phyloP scores from a whole-genome alignment of 2,797 vertebrate species.

The Paedocypris micromegethes region DNA sequence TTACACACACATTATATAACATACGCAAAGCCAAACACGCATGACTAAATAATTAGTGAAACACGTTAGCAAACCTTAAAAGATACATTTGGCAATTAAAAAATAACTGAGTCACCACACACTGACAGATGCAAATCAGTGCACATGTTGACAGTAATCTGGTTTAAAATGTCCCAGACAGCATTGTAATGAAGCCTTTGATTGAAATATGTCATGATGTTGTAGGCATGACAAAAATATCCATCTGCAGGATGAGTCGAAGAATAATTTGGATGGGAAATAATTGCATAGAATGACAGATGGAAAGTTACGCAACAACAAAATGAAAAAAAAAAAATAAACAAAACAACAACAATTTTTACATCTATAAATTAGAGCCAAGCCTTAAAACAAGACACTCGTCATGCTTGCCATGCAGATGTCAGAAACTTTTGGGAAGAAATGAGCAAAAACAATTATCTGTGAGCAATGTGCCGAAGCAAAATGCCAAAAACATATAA shows the following conservation, averaged over 20 bases:
- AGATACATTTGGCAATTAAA: background rate
- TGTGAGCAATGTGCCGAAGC: conserved; percentile 1
- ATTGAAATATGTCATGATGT: background rate
- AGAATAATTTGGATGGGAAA: conserved; percentile 16
- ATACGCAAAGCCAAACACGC: too few species aligned
- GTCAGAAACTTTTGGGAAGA: background rate
- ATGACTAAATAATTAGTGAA: too few species aligned
- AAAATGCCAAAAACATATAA: background rate
- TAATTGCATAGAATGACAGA: conserved; percentile 5
- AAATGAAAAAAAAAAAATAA: too few species aligned
- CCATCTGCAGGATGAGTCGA: background rate
- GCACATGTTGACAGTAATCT: background rate
- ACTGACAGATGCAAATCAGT: background rate
- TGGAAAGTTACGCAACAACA: conserved; percentile 8
- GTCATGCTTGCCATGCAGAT: background rate
- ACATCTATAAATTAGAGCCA: conserved; percentile 1
- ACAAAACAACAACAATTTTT: background rate
- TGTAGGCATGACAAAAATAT: conserved; percentile 10
- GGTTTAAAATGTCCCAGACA: background rate
- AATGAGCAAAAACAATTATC: background rate
- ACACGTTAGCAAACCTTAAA: too few species aligned
- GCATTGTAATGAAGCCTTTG: background rate
- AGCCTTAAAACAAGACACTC: background rate
- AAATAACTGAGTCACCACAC: background rate
- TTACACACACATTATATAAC: too few species aligned